Percentiles rank a stretch among this genome's conserved stretches.
Conservation (phyloP, 2,113 vertebrate genomes). For the Onychostruthus taczanowskii region DNA sequence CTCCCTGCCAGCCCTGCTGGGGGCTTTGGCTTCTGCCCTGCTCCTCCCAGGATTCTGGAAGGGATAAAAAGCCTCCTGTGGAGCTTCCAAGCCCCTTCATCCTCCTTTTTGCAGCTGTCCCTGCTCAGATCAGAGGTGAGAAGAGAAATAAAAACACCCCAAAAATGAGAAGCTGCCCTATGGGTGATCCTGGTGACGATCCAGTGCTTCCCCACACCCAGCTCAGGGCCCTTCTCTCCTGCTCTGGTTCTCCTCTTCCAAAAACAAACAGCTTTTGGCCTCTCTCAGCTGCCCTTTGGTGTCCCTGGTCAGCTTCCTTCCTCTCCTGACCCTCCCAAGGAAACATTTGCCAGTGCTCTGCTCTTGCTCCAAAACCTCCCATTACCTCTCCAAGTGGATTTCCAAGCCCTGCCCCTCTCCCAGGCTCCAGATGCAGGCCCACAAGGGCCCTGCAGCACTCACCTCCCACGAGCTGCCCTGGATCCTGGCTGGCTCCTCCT, state of each 20-base stretch:
- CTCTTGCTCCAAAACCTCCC: background rate
- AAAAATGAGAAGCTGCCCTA: background rate
- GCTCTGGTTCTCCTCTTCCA: background rate
- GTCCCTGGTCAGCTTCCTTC: background rate
- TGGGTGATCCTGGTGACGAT: fast-evolving
- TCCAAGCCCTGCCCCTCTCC: fast-evolving
- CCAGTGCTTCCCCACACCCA: background rate
- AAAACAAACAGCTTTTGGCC: background rate
- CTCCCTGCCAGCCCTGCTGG: background rate
- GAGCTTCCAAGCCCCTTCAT: background rate
- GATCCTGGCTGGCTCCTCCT: background rate
- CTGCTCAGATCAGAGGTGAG: background rate
- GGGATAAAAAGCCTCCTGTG: background rate
- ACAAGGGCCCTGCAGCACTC: fast-evolving
- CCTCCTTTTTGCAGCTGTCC: background rate
- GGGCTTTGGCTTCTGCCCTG: background rate
- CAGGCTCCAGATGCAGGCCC: background rate
- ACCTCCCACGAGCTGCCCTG: fast-evolving
- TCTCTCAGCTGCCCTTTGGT: background rate
- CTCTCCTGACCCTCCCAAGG: background rate
- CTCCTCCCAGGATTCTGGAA: background rate
- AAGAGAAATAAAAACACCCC: background rate
- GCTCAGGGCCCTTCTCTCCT: background rate
- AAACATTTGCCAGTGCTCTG: fast-evolving
- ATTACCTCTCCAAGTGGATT: background rate